Evolutionary conservation across 1,140 invertebrate genomes (phyloP), one percentile per base, ranked within the genome.

Genomic region (Pseudomyrmex dendroicus): DNA sequence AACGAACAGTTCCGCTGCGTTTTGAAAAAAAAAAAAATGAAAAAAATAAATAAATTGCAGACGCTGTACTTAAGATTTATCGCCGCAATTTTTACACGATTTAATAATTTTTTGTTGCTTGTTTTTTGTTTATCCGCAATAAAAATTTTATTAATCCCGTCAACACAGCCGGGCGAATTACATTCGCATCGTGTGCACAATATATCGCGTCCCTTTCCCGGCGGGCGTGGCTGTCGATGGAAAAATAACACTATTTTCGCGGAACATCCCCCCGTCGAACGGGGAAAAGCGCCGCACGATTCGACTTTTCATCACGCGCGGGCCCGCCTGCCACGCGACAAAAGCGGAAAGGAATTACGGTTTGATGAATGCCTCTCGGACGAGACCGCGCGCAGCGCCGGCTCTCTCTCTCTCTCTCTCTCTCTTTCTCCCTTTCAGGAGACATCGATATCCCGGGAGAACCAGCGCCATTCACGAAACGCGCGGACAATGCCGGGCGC

Each of bases 261-360:
- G 13, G 10, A 54, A 15, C 66, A 48, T 59, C 35, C 12, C 12
- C 12, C 8, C 22, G 46, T 13, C 13, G 66, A n/a, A 12, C 64
- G 35, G 9, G 64, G 76, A 78, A 77, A 68, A 56, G 54, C 54
- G 44, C 10, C 5, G 52, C 76, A 15, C 35, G 35, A 80, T 70
- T 80, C 73, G 74, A 87, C 85, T 84, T 84, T 86, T 78, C 80
- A 73, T 73, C 80, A 46, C 80, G 80, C 44, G 48, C 72, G 57
- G 48, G 59, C 68, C 35, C 76, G 66, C 59, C 72, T 35, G 66
- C 35, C 50, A 80, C 76, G 76, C 66, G 82, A 88, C 83, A 85
- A 88, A 87, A 72, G 86, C 56, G 56, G 46, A 63, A 54, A 80
- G 80, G 85, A 89, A 88, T 85, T 85, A 78, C 67, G 57, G 48